These are phyloP conservation scores for Murina feae DNA, from an alignment of 2,113 vertebrate genomes.

Conservation along the genomic window DNA sequence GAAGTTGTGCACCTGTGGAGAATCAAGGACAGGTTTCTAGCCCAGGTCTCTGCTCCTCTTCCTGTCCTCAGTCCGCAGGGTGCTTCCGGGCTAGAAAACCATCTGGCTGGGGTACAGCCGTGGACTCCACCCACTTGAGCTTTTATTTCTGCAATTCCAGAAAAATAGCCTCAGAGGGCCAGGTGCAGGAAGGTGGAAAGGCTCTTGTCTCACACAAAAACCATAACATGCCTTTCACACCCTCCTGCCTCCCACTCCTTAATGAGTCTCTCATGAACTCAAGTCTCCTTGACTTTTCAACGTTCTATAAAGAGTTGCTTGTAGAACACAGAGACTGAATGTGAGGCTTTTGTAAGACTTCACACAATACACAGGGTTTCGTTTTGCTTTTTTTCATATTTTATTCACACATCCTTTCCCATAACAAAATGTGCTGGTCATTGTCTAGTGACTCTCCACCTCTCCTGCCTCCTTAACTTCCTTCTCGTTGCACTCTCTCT, in stretches of 20 bases:
- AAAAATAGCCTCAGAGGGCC: not conserved
- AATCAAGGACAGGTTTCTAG: not conserved
- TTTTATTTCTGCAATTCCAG: not conserved
- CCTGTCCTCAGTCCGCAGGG: accelerated
- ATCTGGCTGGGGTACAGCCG: not conserved
- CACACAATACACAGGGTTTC: constrained; percentile 63
- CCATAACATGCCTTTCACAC: constrained; percentile 54
- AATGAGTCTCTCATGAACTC: constrained; percentile 49
- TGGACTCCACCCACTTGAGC: not conserved
- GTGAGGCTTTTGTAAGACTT: constrained; percentile 51
- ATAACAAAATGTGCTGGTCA: not conserved
- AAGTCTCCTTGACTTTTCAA: constrained; percentile 69
- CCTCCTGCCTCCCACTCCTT: constrained; percentile 41
- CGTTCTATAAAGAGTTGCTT: constrained; percentile 61
- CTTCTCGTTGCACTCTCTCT: not conserved
- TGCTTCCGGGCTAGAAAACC: not conserved
- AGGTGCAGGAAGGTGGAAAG: constrained; percentile 40
- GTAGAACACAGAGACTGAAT: constrained; percentile 50
- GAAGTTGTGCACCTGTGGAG: not conserved
- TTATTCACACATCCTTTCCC: not conserved
- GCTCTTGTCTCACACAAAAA: constrained; percentile 62
- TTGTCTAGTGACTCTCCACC: not conserved
- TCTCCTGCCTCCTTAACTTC: not conserved
- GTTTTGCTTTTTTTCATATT: constrained; percentile 62
- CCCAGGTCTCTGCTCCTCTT: not conserved